These are phyloP conservation scores for Epirrita christyi DNA, from an alignment of 2,888 invertebrate genomes.

Conservation along the genomic window DNA sequence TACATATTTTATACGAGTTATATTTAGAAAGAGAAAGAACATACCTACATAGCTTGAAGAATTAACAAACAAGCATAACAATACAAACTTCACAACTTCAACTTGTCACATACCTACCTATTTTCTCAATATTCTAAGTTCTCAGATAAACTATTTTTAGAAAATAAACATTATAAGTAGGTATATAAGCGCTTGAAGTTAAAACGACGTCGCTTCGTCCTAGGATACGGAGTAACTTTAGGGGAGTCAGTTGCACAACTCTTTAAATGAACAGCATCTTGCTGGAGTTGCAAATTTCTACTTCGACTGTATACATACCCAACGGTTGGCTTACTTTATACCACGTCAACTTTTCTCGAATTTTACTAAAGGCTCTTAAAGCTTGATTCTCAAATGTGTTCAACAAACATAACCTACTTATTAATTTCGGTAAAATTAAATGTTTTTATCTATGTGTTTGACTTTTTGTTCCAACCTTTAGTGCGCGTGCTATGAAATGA, in stretches of 20 bases:
- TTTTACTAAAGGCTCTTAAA: constrained; percentile 23
- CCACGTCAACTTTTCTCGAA: constrained; percentile 25
- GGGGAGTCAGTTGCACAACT: constrained; percentile 54
- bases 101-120: constrained; percentile 12
- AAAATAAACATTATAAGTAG: constrained; percentile 50
- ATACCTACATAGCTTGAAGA: neutral
- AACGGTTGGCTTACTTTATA: constrained; percentile 43
- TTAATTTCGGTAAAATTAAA: neutral
- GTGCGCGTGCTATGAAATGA: no score
- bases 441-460: no score
- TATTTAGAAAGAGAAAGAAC: neutral
- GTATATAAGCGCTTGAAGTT: constrained; percentile 51
- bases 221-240: constrained; percentile 51
- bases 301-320: constrained; percentile 52
- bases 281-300: constrained; percentile 54
- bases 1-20: no score
- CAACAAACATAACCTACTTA: constrained; percentile 1
- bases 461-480: no score
- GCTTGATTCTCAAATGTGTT: constrained; percentile 5
- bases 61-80: neutral
- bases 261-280: constrained; percentile 65
- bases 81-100: constrained; percentile 10
- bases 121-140: constrained; percentile 6
- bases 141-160: constrained; percentile 35
- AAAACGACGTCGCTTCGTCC: constrained; percentile 49